These are phyloP conservation scores for Muscidifurax raptorellus DNA, from an alignment of 1,140 invertebrate species.

Conservation along the genomic window DNA sequence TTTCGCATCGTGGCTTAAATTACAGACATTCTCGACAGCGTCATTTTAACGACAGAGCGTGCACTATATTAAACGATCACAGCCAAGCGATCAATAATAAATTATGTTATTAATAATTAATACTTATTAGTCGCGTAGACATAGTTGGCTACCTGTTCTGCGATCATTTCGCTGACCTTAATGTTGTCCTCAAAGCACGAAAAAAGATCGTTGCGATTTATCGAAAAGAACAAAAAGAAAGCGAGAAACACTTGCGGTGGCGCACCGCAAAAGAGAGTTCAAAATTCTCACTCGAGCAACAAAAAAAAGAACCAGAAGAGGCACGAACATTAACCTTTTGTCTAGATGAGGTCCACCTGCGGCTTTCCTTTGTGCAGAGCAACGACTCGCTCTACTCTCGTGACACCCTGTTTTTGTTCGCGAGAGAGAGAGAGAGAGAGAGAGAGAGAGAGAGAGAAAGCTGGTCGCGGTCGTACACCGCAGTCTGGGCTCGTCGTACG, in stretches of 20 bases:
- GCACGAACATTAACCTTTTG: slow-evolving; percentile 73
- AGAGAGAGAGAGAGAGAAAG: slow-evolving; percentile 31
- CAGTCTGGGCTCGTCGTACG: slow-evolving; percentile 16
- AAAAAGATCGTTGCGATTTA: neutral
- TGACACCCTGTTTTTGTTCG: slow-evolving; percentile 72
- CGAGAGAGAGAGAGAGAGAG: neutral
- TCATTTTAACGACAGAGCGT: too few relatives aligned
- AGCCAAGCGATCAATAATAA: too few relatives aligned
- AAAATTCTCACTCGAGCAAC: slow-evolving; percentile 56
- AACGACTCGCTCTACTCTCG: slow-evolving; percentile 50
- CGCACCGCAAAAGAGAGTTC: slow-evolving; percentile 59
- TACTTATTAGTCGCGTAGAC: too few relatives aligned
- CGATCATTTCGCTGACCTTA: slow-evolving; percentile 56
- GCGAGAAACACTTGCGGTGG: neutral
- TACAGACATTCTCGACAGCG: too few relatives aligned
- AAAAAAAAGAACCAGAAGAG: slow-evolving; percentile 55
- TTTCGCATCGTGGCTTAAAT: neutral
- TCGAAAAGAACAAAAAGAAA: neutral
- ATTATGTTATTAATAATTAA: too few relatives aligned
- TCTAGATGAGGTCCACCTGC: slow-evolving; percentile 60
- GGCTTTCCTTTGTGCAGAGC: slow-evolving; percentile 66
- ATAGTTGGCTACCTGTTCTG: slow-evolving; percentile 48
- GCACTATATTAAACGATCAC: too few relatives aligned
- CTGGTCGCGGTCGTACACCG: neutral
- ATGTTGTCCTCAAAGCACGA: slow-evolving; percentile 35